A percentile compares a stretch with the other conserved stretches of the same genome.
Conservation (phyloP, 2,888 invertebrate species). For the Holacanthella duospinosa region DNA sequence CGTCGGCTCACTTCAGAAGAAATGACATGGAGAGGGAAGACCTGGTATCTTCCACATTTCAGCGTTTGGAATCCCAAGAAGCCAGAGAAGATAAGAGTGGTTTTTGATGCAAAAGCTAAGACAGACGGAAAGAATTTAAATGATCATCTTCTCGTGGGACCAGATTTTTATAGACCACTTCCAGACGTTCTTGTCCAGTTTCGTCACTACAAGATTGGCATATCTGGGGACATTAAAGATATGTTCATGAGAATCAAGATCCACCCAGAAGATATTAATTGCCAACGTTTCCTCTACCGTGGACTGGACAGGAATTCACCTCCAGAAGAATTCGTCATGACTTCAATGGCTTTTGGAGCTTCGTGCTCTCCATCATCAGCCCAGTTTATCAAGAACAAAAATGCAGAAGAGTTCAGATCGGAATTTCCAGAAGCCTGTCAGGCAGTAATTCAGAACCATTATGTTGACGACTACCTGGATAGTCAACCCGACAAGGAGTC, state of each 20-base stretch:
- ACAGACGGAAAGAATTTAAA: conserved; percentile 17
- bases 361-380: conserved; percentile 11
- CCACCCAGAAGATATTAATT: conserved; percentile 11
- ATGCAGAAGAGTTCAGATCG: not conserved
- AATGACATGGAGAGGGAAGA: not conserved
- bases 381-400: conserved; percentile 6
- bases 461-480: conserved; percentile 14
- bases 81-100: conserved; percentile 26
- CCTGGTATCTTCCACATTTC: conserved; percentile 30
- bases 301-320: conserved; percentile 5
- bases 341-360: conserved; percentile 18
- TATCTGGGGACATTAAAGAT: conserved; percentile 21
- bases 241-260: conserved; percentile 23
- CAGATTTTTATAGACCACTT: conserved; percentile 17
- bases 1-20: conserved; percentile 5
- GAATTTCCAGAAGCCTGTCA: conserved; percentile 1
- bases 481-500: conserved; percentile 5
- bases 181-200: conserved; percentile 17
- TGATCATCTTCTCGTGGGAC: conserved; percentile 19
- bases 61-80: conserved; percentile 23
- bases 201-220: conserved; percentile 12
- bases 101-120: conserved; percentile 26
- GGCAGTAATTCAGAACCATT: conserved; percentile 6
- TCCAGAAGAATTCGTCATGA: conserved; percentile 11
- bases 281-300: conserved; percentile 22